Base-by-base conservation (phyloP, 2,888 invertebrate species). In the Epirrhoe alternata region DNA sequence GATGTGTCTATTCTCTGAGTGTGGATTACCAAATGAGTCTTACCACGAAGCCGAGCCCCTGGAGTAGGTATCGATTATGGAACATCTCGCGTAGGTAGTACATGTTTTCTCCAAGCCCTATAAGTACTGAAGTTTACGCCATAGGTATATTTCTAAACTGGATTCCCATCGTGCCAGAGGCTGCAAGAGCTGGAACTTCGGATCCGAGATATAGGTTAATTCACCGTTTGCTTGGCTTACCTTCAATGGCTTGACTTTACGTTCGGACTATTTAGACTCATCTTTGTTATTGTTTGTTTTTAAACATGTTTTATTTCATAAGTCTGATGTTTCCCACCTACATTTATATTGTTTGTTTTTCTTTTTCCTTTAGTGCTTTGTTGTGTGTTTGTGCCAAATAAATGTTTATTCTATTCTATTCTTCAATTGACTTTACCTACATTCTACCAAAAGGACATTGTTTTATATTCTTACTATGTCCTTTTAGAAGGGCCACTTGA, bases 91-190 rank as follows among this genome's bases (percentile, higher is more conserved):
- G 24, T 24, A 24, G 24, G 65, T 57, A 7, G 31, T 83, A 6
- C 78, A 79, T 51, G 12, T 52, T 1, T 78, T 87, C 49, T 24
- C 63, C 0, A 70, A 73, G 6, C 85, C 86, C 0, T 70, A 80
- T 6, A n/a, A n/a, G n/a, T n/a, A 75, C 76, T 5, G 85, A 85
- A 59, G 61, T 84, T 3, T 87, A 85, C 54, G 80, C 81, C 0
- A 82, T 85, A n/a, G n/a, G n/a, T n/a, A 14, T 89, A 81, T 47
- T 71, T 86, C 5, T 82, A 85, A 56, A 89, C 88, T 70, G 90
- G 89, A 0, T 89, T 89, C 63, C 89, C 88, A 1, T 64, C 83
- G 42, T 6, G 66, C 0, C 61, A 79, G 0, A 73, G 70, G 8
- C 57, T 88, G 5, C 72, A 82, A 16, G 6, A 42, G 1, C 68